These are phyloP conservation scores for Nemoura dubitans DNA, from an alignment of 2,888 invertebrate genomes.

Conservation along the genomic window DNA sequence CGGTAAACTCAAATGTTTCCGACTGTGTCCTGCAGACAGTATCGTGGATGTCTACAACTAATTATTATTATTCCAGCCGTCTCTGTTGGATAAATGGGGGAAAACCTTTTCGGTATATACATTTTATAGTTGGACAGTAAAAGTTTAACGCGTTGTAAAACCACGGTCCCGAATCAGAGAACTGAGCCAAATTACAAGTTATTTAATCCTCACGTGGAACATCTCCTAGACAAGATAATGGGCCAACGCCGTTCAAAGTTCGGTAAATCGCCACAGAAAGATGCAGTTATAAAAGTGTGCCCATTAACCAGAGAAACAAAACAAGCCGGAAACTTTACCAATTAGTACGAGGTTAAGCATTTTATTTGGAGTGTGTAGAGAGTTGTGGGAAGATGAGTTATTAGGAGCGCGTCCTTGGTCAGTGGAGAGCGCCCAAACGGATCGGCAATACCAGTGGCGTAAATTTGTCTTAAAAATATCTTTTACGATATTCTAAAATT, in stretches of 20 bases:
- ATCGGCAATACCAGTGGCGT: too few relatives aligned
- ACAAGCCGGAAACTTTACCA: slow-evolving; percentile 19
- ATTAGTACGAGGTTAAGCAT: neutral
- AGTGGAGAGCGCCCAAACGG: too few relatives aligned
- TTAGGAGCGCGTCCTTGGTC: neutral
- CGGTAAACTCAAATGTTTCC: too few relatives aligned
- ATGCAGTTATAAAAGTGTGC: slow-evolving; percentile 18
- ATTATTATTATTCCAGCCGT: slow-evolving; percentile 14
- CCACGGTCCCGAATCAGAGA: neutral
- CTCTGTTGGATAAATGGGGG: neutral
- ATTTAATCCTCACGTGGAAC: slow-evolving; percentile 31
- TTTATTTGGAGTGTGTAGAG: neutral
- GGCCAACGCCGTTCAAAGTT: neutral
- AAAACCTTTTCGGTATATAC: slow-evolving; percentile 30
- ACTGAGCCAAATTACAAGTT: slow-evolving; percentile 39
- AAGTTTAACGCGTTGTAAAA: slow-evolving; percentile 23
- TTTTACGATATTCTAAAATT: too few relatives aligned
- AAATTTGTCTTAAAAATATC: too few relatives aligned
- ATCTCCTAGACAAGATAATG: slow-evolving; percentile 35
- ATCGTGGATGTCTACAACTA: neutral
- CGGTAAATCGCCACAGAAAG: slow-evolving; percentile 23
- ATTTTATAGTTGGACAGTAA: slow-evolving; percentile 28
- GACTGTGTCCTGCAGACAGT: too few relatives aligned
- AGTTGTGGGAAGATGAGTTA: neutral
- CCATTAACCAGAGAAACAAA: slow-evolving; percentile 20